Evolutionary conservation across 1,140 invertebrate genomes (phyloP), one percentile per base, ranked within the genome.

Genomic region (Dreissena polymorpha): DNA sequence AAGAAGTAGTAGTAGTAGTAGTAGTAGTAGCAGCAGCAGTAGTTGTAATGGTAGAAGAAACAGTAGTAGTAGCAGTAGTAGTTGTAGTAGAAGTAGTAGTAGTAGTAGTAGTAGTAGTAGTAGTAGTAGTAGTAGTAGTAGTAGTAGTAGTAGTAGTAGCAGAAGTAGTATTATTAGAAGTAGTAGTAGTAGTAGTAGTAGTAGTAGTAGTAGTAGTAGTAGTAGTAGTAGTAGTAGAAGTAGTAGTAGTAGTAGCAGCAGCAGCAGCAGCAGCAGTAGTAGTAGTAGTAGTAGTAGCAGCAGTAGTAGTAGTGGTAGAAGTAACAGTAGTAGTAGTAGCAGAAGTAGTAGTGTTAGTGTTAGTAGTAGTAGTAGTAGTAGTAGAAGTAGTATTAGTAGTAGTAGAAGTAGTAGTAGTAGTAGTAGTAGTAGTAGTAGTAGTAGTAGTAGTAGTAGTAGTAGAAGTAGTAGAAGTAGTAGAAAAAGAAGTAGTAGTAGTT

Each of bases 191-290:
- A n/a, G n/a, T n/a, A 57, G 55, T 57, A 57, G 55, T 57, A 57
- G 55, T 57, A 57, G 55, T 57, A 57, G 55, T 57, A 57, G 55
- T 57, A 57, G 55, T 57, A 57, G 55, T 57, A 57, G 55, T 57
- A 57, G 55, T 57, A 57, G 55, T 57, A 57, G 55, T 57, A 57
- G 55, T 57, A 57, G 55, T 57, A 57, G 55, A 14, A 57, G 55
- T 57, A 57, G 55, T 39, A 5, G 8, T 5, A 39, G 39, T 39
- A 39, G 39, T 39, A 39, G 39, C 39, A 39, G 39, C 39, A 39
- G 39, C 39, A 39, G 39, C 39, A 39, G 8, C 39, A 8, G 39
- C 6, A 6, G n/a, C n/a, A 21, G 16, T 21, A 64, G n/a, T 64
- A 21, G n/a, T 21, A 21, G 8, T 39, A 39, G 2, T 2, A 2